Conservation (phyloP, 2,113 vertebrate genomes). For the Eulacestoma nigropectus region DNA sequence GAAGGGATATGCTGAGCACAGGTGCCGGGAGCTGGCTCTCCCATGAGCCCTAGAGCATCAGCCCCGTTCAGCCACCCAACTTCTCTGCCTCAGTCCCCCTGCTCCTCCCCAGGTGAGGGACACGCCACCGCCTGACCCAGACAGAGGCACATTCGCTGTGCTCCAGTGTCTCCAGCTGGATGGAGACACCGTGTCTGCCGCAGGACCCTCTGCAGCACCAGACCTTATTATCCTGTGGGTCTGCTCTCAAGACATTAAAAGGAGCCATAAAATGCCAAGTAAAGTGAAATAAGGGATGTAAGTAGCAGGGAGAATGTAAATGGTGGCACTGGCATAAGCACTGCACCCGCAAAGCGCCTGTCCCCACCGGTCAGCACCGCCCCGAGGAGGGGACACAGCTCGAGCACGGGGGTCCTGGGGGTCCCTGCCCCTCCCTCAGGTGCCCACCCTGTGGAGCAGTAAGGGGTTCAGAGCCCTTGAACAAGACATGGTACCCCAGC, state of each 20-base stretch:
- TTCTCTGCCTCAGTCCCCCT: background rate
- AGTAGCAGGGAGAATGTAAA: background rate
- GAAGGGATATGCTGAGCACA: fast-evolving
- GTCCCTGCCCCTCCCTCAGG: background rate
- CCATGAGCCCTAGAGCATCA: fast-evolving
- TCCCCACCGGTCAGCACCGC: background rate
- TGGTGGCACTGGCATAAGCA: background rate
- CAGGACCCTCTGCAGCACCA: background rate
- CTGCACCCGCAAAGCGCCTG: fast-evolving
- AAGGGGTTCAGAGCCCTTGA: background rate
- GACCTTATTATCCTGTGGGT: background rate
- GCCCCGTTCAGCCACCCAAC: background rate
- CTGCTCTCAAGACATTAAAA: background rate
- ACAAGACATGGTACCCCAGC: fast-evolving
- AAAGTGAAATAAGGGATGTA: background rate
- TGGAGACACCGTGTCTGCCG: background rate
- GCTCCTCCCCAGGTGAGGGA: background rate
- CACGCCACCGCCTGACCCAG: background rate
- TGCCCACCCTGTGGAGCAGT: fast-evolving
- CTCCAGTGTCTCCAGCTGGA: background rate
- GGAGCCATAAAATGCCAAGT: background rate
- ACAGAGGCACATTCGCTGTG: background rate
- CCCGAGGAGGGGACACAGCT: background rate
- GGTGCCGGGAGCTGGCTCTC: fast-evolving
- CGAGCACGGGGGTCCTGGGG: fast-evolving